A percentile compares a stretch with the other conserved stretches of the same genome.
Conservation (phyloP, 2,797 vertebrate genomes). For the Miopithecus talapoin region DNA sequence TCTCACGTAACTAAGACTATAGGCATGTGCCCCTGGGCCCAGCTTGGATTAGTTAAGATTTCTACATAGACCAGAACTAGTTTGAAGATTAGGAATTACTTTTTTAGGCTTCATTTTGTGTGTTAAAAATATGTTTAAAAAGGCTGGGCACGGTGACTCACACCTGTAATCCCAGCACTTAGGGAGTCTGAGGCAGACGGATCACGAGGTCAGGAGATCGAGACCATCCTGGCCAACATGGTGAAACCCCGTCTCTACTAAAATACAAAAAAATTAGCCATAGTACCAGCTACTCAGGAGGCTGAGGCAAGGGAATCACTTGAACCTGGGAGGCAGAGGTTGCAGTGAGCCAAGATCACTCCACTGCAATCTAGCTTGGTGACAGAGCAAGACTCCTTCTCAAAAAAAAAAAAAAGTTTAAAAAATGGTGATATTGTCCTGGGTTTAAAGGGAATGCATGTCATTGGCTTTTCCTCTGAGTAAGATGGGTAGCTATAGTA, state of each 20-base stretch:
- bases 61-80: background rate
- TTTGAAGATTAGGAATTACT: background rate
- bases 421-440: background rate
- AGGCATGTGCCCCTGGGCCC: background rate
- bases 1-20: background rate
- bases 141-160: background rate
- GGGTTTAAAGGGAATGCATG: background rate
- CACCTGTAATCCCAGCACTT: background rate
- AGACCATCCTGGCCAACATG: background rate
- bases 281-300: background rate
- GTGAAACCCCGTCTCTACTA: background rate
- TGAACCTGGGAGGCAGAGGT: background rate
- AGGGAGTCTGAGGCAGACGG: background rate
- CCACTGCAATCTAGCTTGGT: background rate
- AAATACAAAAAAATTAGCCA: background rate
- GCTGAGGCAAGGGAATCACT: background rate
- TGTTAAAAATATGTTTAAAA: background rate
- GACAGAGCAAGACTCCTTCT: background rate
- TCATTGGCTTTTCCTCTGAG: background rate
- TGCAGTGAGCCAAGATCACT: background rate
- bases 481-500: background rate
- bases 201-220: background rate
- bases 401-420: background rate
- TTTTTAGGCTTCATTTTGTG: background rate
- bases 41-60: background rate